These are phyloP conservation scores for Manis javanica DNA, from an alignment of 2,797 vertebrate species.

Conservation along the genomic window DNA sequence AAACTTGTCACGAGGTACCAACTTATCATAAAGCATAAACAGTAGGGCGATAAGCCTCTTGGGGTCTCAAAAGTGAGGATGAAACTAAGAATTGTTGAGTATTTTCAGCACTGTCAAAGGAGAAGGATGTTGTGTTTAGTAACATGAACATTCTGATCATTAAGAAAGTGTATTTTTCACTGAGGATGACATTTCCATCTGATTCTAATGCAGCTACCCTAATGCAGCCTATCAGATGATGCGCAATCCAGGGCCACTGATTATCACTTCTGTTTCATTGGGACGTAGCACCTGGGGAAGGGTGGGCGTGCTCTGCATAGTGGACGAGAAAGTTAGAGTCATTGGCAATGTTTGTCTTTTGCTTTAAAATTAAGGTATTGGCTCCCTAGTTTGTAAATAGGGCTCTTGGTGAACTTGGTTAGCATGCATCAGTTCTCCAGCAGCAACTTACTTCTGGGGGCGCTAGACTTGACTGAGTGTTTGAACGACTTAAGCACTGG, in stretches of 20 bases:
- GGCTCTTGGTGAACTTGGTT: background rate
- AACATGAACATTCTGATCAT: background rate
- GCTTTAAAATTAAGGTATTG: background rate
- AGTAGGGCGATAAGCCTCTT: background rate
- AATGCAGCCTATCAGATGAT: background rate
- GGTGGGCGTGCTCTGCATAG: background rate
- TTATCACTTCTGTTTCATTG: background rate
- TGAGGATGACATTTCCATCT: background rate
- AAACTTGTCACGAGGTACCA: background rate
- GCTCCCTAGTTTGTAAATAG: background rate
- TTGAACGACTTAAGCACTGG: background rate
- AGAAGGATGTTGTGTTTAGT: background rate
- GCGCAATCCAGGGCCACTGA: background rate
- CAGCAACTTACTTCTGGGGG: background rate
- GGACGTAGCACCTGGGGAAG: background rate
- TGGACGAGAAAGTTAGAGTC: background rate
- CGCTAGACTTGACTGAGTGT: background rate
- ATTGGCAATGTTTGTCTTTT: background rate
- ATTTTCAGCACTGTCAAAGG: background rate
- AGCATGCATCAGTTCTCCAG: background rate
- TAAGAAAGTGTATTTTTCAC: background rate
- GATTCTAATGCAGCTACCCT: background rate
- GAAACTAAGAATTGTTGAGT: background rate
- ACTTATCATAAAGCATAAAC: background rate
- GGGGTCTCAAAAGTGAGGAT: background rate